Evolutionary conservation across 2,113 vertebrate species (phyloP).

Genomic region (Phyllopteryx taeniolatus): DNA sequence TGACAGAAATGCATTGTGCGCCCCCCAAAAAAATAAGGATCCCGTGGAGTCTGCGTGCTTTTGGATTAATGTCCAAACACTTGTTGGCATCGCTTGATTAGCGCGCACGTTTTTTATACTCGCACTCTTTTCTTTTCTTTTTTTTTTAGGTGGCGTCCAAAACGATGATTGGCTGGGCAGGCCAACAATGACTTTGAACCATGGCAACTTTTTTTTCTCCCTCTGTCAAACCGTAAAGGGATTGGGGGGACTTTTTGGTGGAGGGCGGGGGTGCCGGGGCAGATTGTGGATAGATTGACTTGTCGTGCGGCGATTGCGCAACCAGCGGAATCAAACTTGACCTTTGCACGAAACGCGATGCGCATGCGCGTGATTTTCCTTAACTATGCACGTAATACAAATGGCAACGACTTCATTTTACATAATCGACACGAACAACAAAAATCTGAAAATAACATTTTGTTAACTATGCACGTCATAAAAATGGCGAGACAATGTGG

Average conservation of each 20-base stretch:
- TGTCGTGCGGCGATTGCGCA: constrained; percentile 26
- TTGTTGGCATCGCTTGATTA: constrained; percentile 86
- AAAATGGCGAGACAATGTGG: neutral
- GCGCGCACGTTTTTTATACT: constrained; percentile 94
- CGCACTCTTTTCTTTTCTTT: constrained; percentile 83
- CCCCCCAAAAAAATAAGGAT: constrained; percentile 42
- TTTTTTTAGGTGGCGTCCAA: constrained; percentile 80
- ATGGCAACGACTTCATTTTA: neutral
- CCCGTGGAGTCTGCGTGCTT: constrained; percentile 25
- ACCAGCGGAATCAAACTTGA: neutral
- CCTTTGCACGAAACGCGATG: neutral
- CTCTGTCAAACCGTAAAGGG: constrained; percentile 76
- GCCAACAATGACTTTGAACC: constrained; percentile 89
- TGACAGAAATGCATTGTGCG: constrained; percentile 81
- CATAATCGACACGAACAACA: too few relatives aligned
- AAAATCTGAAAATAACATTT: too few relatives aligned
- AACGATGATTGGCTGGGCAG: constrained; percentile 90
- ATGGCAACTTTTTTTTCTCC: constrained; percentile 72
- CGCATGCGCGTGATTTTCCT: neutral
- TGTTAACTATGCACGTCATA: too few relatives aligned
- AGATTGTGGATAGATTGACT: constrained; percentile 27
- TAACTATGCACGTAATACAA: too few relatives aligned
- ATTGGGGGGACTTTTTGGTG: constrained; percentile 19
- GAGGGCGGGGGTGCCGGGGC: neutral
- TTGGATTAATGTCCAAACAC: constrained; percentile 79